Conservation (phyloP, 2,113 vertebrate species). For the Pungitius pungitius region DNA sequence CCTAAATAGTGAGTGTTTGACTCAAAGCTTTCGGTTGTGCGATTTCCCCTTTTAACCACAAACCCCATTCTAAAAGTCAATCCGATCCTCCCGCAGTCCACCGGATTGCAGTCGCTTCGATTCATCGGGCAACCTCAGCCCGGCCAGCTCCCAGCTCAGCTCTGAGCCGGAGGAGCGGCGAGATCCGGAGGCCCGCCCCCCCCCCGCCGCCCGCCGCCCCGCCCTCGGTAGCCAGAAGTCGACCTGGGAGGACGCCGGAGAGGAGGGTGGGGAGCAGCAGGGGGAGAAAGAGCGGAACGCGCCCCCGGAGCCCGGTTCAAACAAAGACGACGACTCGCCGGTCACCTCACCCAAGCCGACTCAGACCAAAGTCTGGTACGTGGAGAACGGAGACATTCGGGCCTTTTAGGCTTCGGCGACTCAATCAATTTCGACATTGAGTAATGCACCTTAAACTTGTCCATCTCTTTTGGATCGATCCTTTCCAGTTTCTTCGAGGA, state of each 20-base stretch:
- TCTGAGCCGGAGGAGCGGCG: conserved; percentile 85
- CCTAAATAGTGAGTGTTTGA: conserved; percentile 15
- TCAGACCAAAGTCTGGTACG: conserved; percentile 59
- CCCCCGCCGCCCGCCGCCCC: conserved; percentile 51
- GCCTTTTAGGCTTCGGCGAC: background rate
- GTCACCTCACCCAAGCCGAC: conserved; percentile 31
- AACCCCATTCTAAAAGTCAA: background rate
- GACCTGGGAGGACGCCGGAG: conserved; percentile 72
- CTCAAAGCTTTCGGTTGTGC: background rate
- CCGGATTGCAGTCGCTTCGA: conserved; percentile 88
- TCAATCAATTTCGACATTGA: background rate
- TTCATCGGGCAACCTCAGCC: conserved; percentile 92
- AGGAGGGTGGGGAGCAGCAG: conserved; percentile 49
- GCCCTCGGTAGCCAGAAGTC: conserved; percentile 64
- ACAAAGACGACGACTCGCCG: conserved; percentile 54
- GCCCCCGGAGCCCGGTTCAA: conserved; percentile 54
- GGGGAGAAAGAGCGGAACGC: conserved; percentile 56
- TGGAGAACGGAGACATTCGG: background rate
- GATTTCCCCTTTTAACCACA: background rate
- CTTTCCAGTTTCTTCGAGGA: conserved; percentile 52
- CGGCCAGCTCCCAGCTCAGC: conserved; percentile 88
- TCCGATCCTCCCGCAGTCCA: conserved; percentile 77
- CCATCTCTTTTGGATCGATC: conserved; percentile 16
- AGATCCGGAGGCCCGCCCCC: conserved; percentile 68
- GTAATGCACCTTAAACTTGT: background rate